These are phyloP conservation scores for Cryptotis parvus DNA, from an alignment of 2,113 vertebrate genomes.

Conservation along the genomic window DNA sequence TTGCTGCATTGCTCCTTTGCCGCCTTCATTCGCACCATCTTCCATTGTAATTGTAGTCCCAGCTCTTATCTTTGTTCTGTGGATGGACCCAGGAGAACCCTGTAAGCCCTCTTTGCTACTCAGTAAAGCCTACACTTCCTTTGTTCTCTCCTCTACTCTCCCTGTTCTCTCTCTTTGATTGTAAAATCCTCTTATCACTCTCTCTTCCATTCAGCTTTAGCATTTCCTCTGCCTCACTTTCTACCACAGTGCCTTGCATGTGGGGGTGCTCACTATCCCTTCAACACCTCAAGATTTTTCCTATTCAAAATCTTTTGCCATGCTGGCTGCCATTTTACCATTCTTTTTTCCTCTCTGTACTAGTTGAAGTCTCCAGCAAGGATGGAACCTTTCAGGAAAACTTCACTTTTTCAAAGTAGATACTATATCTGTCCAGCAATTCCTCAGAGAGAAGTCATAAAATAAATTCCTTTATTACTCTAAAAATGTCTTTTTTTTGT, in stretches of 20 bases:
- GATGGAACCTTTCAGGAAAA: background rate
- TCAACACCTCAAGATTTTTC: background rate
- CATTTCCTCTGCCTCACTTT: background rate
- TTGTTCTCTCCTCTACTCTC: background rate
- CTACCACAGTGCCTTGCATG: background rate
- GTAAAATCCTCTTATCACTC: background rate
- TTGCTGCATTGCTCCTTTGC: background rate
- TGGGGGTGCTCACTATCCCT: background rate
- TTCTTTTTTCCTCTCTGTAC: background rate
- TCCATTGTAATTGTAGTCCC: background rate
- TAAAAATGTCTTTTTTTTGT: background rate
- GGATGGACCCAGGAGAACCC: background rate
- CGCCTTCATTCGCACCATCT: background rate
- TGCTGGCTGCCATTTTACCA: too few relatives aligned
- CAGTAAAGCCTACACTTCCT: background rate
- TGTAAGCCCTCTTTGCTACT: background rate
- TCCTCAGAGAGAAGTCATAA: conserved; percentile 15
- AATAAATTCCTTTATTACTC: conserved; percentile 26
- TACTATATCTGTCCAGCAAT: background rate
- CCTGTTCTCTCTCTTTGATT: background rate
- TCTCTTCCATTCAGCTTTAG: background rate
- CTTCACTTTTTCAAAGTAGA: conserved; percentile 21
- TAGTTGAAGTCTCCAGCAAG: conserved; percentile 8
- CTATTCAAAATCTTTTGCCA: background rate
- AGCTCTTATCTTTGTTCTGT: background rate